Evolutionary conservation across 2,113 vertebrate genomes (phyloP).

Genomic region (Lucifuga dentata): DNA sequence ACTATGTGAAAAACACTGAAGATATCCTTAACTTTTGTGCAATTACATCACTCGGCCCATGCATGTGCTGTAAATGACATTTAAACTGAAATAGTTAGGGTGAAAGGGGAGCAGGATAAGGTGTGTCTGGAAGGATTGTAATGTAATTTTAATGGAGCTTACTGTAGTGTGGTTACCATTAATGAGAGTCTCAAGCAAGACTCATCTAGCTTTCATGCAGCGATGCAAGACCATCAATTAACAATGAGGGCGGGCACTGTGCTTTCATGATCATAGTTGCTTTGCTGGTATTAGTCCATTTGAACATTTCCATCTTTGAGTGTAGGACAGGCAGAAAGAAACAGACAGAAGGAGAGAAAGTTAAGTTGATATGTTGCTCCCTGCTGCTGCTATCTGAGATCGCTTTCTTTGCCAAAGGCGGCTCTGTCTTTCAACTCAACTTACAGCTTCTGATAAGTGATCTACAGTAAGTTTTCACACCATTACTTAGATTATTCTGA

Average conservation of each 20-base stretch:
- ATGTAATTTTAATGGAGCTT: slow-evolving; percentile 70
- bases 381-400: slow-evolving; percentile 66
- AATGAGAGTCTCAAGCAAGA: slow-evolving; percentile 66
- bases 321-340: slow-evolving; percentile 30
- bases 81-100: slow-evolving; percentile 47
- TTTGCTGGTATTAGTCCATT: slow-evolving; percentile 74
- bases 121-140: slow-evolving; percentile 53
- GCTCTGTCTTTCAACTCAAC: slow-evolving; percentile 52
- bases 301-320: slow-evolving; percentile 74
- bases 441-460: slow-evolving; percentile 54
- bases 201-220: slow-evolving; percentile 61
- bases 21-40: neutral
- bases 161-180: slow-evolving; percentile 55
- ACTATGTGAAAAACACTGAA: neutral
- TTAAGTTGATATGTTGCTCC: slow-evolving; percentile 45
- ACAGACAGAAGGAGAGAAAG: slow-evolving; percentile 33
- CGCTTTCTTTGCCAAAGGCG: slow-evolving; percentile 50
- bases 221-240: slow-evolving; percentile 70
- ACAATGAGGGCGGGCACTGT: slow-evolving; percentile 63
- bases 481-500: slow-evolving; percentile 27
- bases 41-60: slow-evolving; percentile 11
- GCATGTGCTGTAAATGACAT: slow-evolving; percentile 25
- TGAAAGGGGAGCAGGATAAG: slow-evolving; percentile 45
- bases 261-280: slow-evolving; percentile 63
- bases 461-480: slow-evolving; percentile 45